Evolutionary conservation across 2,113 vertebrate species (phyloP).

Genomic region (Hirundichthys speculiger): DNA sequence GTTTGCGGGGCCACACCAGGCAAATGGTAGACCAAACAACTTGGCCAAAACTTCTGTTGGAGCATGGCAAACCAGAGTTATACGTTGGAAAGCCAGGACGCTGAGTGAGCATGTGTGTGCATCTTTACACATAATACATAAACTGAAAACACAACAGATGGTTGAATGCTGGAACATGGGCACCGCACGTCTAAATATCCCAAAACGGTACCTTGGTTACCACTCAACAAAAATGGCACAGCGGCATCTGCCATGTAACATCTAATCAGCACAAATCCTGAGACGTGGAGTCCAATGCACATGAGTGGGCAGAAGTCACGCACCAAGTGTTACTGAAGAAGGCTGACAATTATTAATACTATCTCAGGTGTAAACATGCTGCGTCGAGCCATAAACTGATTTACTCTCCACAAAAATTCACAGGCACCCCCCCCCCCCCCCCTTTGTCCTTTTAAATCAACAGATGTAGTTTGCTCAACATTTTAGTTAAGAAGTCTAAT

Average conservation of each 20-base stretch:
- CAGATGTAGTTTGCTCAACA: no score
- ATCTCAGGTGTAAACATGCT: no score
- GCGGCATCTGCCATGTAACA: not conserved
- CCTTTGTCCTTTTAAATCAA: no score
- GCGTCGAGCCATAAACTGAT: no score
- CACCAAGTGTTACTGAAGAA: no score
- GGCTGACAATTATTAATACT: no score
- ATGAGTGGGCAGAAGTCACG: no score
- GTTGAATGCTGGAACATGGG: no score
- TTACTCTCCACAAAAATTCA: no score
- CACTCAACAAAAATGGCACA: conserved; percentile 1
- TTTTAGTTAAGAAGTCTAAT: no score
- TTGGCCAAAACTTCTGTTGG: conserved; percentile 34
- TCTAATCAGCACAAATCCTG: conserved; percentile 22
- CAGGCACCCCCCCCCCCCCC: no score
- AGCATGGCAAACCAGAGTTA: conserved; percentile 27
- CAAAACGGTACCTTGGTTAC: conserved; percentile 14
- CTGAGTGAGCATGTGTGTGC: not conserved
- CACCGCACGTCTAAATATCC: not conserved
- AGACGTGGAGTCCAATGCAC: not conserved
- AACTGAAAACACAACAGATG: not conserved
- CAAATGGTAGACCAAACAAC: conserved; percentile 44
- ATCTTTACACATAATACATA: conserved; percentile 12
- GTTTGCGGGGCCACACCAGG: conserved; percentile 47
- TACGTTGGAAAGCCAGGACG: conserved; percentile 8